These are phyloP conservation scores for Cosmia trapezina DNA, from an alignment of 2,888 invertebrate genomes.

Conservation along the genomic window DNA sequence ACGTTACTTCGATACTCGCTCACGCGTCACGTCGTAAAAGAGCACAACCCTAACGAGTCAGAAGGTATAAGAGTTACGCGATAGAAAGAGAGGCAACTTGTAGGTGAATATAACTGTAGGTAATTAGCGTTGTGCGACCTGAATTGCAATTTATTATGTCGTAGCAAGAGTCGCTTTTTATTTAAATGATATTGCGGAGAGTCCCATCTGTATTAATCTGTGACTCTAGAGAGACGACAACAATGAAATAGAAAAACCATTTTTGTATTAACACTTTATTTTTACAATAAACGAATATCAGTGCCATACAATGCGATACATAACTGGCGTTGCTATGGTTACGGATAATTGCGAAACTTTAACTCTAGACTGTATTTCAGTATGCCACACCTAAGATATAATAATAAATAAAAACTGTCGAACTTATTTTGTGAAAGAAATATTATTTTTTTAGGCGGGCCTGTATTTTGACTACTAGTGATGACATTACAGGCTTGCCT, in stretches of 20 bases:
- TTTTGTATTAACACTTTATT: constrained; percentile 82
- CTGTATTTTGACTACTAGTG: not conserved
- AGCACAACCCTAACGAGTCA: not conserved
- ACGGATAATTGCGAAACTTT: constrained; percentile 75
- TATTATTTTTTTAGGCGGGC: not conserved
- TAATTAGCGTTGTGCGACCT: no score
- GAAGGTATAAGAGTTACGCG: no score
- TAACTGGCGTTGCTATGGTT: constrained; percentile 76
- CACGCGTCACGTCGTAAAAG: no score
- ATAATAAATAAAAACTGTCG: not conserved
- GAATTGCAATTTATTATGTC: no score
- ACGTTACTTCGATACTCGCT: no score
- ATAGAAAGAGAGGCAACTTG: no score
- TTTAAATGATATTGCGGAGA: no score
- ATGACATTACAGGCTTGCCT: constrained; percentile 1
- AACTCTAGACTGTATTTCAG: constrained; percentile 65
- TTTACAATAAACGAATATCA: constrained; percentile 82
- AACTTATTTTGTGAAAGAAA: not conserved
- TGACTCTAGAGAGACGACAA: not conserved
- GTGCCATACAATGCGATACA: constrained; percentile 81
- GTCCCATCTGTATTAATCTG: no score
- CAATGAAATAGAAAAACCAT: constrained; percentile 28
- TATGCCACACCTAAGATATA: constrained; percentile 56
- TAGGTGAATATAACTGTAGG: no score
- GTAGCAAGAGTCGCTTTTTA: no score